Conservation (phyloP, 1,140 invertebrate species). For the Drosophila subobscura region DNA sequence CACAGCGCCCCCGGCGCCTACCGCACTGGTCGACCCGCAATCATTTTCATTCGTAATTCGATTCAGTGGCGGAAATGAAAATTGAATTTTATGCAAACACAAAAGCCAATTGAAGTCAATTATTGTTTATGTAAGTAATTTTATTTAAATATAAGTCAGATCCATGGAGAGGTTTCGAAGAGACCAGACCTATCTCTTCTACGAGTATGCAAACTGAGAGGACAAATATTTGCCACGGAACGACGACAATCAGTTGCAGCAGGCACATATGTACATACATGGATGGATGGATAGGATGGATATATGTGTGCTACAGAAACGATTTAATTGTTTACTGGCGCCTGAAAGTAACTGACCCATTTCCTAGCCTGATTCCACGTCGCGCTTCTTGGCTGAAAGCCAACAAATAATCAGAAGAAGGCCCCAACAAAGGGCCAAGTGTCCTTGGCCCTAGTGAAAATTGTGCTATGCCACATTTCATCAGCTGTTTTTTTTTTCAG, state of each 20-base stretch:
- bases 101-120: constrained; percentile 73
- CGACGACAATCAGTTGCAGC: too few species aligned
- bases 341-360: constrained; percentile 41
- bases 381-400: constrained; percentile 24
- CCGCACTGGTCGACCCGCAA: neutral
- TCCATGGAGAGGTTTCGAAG: constrained; percentile 11
- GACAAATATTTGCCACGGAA: too few species aligned
- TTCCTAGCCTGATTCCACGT: constrained; percentile 22
- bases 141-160: constrained; percentile 71
- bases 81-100: constrained; percentile 73
- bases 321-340: constrained; percentile 16
- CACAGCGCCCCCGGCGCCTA: neutral
- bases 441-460: constrained; percentile 60
- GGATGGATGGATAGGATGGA: too few species aligned
- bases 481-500: constrained; percentile 39
- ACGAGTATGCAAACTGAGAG: too few species aligned
- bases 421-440: constrained; percentile 24
- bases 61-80: constrained; percentile 63
- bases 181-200: neutral
- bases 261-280: too few species aligned
- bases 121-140: constrained; percentile 76
- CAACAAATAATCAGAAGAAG: constrained; percentile 20
- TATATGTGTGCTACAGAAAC: neutral
- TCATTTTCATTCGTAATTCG: constrained; percentile 42
- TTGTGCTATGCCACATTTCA: constrained; percentile 31